Conservation (phyloP, 2,888 invertebrate species). For the Hanleya hanleyi region DNA sequence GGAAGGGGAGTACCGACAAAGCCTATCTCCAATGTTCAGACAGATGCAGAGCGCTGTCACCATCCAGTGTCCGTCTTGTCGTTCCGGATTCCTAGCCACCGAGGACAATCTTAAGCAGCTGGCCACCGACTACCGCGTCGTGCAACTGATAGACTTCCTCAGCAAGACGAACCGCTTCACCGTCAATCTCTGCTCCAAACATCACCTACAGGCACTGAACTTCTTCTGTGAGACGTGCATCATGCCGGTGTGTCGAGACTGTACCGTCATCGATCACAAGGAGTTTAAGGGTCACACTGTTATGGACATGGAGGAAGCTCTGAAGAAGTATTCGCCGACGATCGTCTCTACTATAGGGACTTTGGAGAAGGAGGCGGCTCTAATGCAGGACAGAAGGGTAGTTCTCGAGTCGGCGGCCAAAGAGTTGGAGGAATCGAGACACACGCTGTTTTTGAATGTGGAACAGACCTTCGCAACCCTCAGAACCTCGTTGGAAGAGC, state of each 20-base stretch:
- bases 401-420: constrained; percentile 47
- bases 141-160: constrained; percentile 65
- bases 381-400: constrained; percentile 46
- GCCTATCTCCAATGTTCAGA: not conserved
- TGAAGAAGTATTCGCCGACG: constrained; percentile 55
- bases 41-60: constrained; percentile 35
- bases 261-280: constrained; percentile 62
- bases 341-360: constrained; percentile 51
- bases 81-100: constrained; percentile 51
- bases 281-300: constrained; percentile 53
- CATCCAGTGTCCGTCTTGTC: constrained; percentile 57
- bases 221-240: constrained; percentile 66
- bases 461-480: constrained; percentile 51
- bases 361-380: constrained; percentile 49
- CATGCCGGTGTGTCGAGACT: constrained; percentile 58
- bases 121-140: constrained; percentile 58
- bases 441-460: constrained; percentile 47
- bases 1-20: constrained; percentile 50
- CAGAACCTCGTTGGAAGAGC: constrained; percentile 47
- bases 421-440: constrained; percentile 41
- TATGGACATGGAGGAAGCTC: constrained; percentile 56
- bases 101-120: constrained; percentile 54
- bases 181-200: constrained; percentile 59
- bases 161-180: constrained; percentile 56
- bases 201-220: constrained; percentile 58